These are phyloP conservation scores for Colossoma macropomum DNA, from an alignment of 2,113 vertebrate genomes.

Conservation along the genomic window DNA sequence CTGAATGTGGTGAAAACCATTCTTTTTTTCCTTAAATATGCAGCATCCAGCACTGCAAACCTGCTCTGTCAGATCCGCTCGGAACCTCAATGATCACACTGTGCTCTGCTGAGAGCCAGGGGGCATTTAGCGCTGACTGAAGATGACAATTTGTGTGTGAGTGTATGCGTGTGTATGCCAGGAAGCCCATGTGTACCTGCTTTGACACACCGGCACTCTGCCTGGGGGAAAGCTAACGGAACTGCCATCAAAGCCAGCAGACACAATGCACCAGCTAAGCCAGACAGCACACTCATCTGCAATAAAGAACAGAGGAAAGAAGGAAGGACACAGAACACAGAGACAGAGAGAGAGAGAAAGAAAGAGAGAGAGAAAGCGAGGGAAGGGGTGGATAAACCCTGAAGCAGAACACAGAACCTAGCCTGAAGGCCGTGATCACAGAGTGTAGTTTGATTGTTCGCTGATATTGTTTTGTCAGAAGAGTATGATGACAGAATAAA, in stretches of 20 bases:
- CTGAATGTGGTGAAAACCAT: slow-evolving; percentile 19
- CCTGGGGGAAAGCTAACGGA: slow-evolving; percentile 56
- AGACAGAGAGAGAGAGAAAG: slow-evolving; percentile 12
- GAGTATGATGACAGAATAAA: background rate
- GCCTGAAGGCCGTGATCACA: slow-evolving; percentile 36
- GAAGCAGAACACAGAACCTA: slow-evolving; percentile 39
- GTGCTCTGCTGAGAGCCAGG: slow-evolving; percentile 45
- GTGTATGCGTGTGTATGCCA: slow-evolving; percentile 11
- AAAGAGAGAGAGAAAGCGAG: background rate
- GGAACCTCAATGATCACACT: slow-evolving; percentile 48
- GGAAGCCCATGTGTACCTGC: slow-evolving; percentile 48
- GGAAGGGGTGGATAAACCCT: slow-evolving; percentile 27
- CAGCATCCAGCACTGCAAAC: slow-evolving; percentile 41
- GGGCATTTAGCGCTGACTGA: slow-evolving; percentile 50
- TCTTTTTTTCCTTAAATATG: slow-evolving; percentile 44
- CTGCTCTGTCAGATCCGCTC: slow-evolving; percentile 52
- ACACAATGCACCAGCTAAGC: slow-evolving; percentile 50
- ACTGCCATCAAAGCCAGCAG: slow-evolving; percentile 53
- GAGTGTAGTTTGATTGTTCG: slow-evolving; percentile 30
- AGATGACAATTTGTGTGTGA: slow-evolving; percentile 37
- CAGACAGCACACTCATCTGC: slow-evolving; percentile 55
- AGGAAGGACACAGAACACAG: slow-evolving; percentile 3
- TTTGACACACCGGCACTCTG: slow-evolving; percentile 55
- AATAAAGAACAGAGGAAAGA: slow-evolving; percentile 49
- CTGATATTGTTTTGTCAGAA: slow-evolving; percentile 37